Evolutionary conservation across 2,113 vertebrate genomes (phyloP).

Genomic region (Callopanchax toddi): DNA sequence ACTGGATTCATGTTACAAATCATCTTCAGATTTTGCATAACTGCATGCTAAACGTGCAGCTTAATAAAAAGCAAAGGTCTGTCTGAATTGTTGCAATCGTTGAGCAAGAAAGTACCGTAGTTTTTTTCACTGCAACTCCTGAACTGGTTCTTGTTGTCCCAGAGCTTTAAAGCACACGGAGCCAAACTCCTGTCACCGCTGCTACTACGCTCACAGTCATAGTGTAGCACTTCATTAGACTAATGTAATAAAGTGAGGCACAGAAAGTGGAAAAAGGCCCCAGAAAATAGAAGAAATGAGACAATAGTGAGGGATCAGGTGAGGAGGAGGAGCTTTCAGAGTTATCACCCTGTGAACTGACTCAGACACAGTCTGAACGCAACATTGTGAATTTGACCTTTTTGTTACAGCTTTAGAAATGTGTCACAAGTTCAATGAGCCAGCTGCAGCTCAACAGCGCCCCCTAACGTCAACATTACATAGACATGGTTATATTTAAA

Average conservation of each 20-base stretch:
- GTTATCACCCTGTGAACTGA: slow-evolving; percentile 30
- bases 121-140: slow-evolving; percentile 16
- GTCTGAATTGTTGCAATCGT: not conserved
- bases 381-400: slow-evolving; percentile 39
- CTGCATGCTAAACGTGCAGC: not conserved
- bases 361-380: slow-evolving; percentile 51
- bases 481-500: too few species aligned
- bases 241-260: slow-evolving; percentile 52
- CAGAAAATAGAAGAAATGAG: not conserved
- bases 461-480: slow-evolving; percentile 32
- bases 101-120: not conserved
- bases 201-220: slow-evolving; percentile 35
- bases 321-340: slow-evolving; percentile 64
- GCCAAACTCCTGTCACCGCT: slow-evolving; percentile 22
- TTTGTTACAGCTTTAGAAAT: slow-evolving; percentile 23
- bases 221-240: slow-evolving; percentile 51
- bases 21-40: not conserved
- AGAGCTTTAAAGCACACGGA: slow-evolving; percentile 15
- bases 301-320: slow-evolving; percentile 59
- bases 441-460: slow-evolving; percentile 57
- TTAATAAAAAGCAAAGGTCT: not conserved
- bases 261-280: slow-evolving; percentile 49
- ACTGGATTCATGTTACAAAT: slow-evolving; percentile 1
- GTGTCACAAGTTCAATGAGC: not conserved
- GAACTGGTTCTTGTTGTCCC: slow-evolving; percentile 24